phyloP scores from a whole-genome alignment of 2,113 vertebrate species.

The Synodontis membranacea region DNA sequence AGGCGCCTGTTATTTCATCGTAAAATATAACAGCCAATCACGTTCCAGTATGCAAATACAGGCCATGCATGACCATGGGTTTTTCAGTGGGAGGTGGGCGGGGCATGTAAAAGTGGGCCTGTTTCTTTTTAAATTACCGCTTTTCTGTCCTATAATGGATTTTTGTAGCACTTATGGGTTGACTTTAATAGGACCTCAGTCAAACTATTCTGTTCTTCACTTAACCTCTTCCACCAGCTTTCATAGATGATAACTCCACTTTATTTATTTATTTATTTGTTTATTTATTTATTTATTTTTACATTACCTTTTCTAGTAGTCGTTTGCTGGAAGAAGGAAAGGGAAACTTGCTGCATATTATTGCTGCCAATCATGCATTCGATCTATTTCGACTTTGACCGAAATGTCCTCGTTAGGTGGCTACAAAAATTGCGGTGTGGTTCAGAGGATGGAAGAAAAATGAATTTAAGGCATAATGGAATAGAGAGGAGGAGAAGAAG shows the following conservation, averaged over 20 bases:
- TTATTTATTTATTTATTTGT: constrained; percentile 71
- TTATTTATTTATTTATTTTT: constrained; percentile 67
- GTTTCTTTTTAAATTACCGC: not conserved
- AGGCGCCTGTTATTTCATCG: not conserved
- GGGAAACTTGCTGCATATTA: constrained; percentile 67
- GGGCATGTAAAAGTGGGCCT: not conserved
- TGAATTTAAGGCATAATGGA: constrained; percentile 26
- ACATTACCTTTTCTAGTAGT: constrained; percentile 63
- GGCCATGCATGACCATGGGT: not conserved
- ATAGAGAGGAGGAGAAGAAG: constrained; percentile 34
- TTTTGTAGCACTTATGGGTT: not conserved
- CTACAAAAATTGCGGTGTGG: constrained; percentile 65
- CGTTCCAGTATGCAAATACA: not conserved
- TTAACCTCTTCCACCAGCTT: not conserved
- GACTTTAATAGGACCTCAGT: not conserved
- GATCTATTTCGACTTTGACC: constrained; percentile 76
- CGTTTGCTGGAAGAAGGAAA: constrained; percentile 48
- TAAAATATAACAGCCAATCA: not conserved
- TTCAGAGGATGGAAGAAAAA: constrained; percentile 52
- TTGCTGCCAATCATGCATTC: constrained; percentile 55
- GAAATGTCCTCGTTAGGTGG: constrained; percentile 80
- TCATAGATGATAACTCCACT: constrained; percentile 34
- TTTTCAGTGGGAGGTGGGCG: not conserved
- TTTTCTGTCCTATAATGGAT: not conserved
- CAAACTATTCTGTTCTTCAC: not conserved